These are phyloP conservation scores for Brachionus paranguensis DNA, from an alignment of 1,140 invertebrate species.

Conservation along the genomic window DNA sequence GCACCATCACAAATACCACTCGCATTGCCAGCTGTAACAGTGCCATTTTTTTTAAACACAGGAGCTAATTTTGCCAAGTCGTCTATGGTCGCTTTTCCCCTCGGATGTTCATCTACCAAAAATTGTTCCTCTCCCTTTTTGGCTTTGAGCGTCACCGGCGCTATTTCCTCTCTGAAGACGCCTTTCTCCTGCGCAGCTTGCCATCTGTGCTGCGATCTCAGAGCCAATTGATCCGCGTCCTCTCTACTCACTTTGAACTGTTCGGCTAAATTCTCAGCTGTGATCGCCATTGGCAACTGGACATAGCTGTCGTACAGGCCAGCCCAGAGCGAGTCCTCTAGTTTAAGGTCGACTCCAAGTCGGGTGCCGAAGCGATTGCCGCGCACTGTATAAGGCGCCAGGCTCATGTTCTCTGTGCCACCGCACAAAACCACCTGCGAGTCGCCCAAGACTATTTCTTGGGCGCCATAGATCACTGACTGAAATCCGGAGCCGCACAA, in stretches of 20 bases:
- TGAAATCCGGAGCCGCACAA: slow-evolving; percentile 89
- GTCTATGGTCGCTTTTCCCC: slow-evolving; percentile 77
- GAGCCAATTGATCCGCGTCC: slow-evolving; percentile 80
- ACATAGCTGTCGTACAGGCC: slow-evolving; percentile 81
- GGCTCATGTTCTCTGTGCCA: slow-evolving; percentile 88
- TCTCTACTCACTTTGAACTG: slow-evolving; percentile 78
- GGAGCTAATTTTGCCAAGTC: slow-evolving; percentile 71
- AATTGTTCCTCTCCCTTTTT: slow-evolving; percentile 72
- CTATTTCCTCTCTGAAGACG: slow-evolving; percentile 81
- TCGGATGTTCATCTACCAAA: slow-evolving; percentile 86
- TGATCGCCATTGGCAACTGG: slow-evolving; percentile 88
- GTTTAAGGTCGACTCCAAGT: slow-evolving; percentile 69
- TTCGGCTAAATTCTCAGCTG: slow-evolving; percentile 90
- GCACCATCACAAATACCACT: slow-evolving; percentile 95
- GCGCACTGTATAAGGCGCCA: slow-evolving; percentile 76
- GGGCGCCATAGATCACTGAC: slow-evolving; percentile 78
- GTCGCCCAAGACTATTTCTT: slow-evolving; percentile 81
- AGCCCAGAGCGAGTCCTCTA: slow-evolving; percentile 89
- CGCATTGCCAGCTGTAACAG: slow-evolving; percentile 88
- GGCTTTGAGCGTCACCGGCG: slow-evolving; percentile 73
- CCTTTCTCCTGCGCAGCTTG: slow-evolving; percentile 76
- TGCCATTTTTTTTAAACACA: slow-evolving; percentile 90
- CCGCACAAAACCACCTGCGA: slow-evolving; percentile 81
- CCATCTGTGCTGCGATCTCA: slow-evolving; percentile 66
- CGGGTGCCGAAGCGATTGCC: slow-evolving; percentile 82